Evolutionary conservation across 1,140 invertebrate genomes (phyloP).

Genomic region (Diorhabda elongata): DNA sequence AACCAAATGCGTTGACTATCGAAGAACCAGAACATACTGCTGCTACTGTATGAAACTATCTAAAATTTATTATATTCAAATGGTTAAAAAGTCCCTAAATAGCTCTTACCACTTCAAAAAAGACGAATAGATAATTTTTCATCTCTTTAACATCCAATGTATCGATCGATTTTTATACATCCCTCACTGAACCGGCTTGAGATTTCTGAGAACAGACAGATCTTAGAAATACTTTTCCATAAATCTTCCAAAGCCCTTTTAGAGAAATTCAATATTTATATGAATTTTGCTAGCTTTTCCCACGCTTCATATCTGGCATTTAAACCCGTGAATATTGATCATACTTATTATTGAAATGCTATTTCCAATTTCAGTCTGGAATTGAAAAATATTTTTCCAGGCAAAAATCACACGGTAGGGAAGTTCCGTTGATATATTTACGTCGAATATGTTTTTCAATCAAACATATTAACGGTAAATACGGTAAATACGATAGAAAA

Average conservation of each 20-base stretch:
- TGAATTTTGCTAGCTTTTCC: neutral
- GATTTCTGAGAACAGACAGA: conserved; percentile 2
- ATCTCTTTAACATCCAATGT: neutral
- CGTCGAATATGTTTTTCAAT: too few relatives aligned
- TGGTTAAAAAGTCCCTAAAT: neutral
- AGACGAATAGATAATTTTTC: neutral
- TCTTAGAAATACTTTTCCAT: neutral
- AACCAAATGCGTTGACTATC: too few relatives aligned
- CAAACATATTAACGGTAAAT: too few relatives aligned
- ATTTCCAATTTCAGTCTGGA: too few relatives aligned
- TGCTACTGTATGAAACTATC: too few relatives aligned
- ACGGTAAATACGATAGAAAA: too few relatives aligned
- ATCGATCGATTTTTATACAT: conserved; percentile 3
- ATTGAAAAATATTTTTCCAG: too few relatives aligned
- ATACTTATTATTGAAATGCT: too few relatives aligned
- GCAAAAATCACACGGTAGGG: too few relatives aligned
- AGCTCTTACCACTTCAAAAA: neutral
- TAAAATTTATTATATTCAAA: neutral
- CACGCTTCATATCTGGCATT: neutral
- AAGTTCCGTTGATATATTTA: too few relatives aligned
- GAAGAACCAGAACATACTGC: too few relatives aligned
- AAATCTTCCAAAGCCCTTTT: conserved; percentile 1
- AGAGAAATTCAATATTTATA: neutral
- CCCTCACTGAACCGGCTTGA: neutral
- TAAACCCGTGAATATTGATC: neutral